A percentile compares a stretch with the other conserved stretches of the same genome.
Evolutionary conservation across 2,113 vertebrate genomes (phyloP).

Genomic region (Forbesichthys papilliferus): DNA sequence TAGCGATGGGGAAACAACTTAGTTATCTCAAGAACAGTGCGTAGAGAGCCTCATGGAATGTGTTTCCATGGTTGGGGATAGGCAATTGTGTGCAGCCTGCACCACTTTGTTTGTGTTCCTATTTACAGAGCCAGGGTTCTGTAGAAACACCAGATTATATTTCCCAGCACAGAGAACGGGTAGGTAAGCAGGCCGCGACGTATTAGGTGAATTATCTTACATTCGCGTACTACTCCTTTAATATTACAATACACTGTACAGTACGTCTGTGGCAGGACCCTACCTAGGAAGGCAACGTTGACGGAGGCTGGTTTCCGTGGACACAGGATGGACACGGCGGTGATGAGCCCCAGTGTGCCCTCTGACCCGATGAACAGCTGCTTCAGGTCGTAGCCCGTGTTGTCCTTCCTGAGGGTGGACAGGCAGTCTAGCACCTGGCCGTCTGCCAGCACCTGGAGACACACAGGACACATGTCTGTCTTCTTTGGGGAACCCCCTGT

Average conservation of each 20-base stretch:
- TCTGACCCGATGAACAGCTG: slow-evolving; percentile 96
- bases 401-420: slow-evolving; percentile 88
- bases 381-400: slow-evolving; percentile 96
- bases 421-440: slow-evolving; percentile 86
- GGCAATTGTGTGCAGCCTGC: too few species aligned
- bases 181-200: too few species aligned
- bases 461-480: neutral
- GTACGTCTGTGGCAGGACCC: slow-evolving; percentile 8
- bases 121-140: too few species aligned
- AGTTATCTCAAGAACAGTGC: neutral
- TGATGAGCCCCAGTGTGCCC: slow-evolving; percentile 92
- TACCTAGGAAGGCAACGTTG: slow-evolving; percentile 91
- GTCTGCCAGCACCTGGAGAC: slow-evolving; percentile 85
- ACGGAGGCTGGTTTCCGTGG: slow-evolving; percentile 86
- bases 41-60: too few species aligned
- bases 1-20: slow-evolving; percentile 47
- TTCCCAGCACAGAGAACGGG: too few species aligned
- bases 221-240: too few species aligned
- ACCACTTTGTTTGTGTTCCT: too few species aligned
- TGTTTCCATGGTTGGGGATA: too few species aligned
- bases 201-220: too few species aligned
- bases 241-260: too few species aligned
- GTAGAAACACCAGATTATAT: too few species aligned
- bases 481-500: too few species aligned
- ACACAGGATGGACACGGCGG: slow-evolving; percentile 88